Conservation (phyloP, 2,113 vertebrate genomes). For the Caretta caretta region DNA sequence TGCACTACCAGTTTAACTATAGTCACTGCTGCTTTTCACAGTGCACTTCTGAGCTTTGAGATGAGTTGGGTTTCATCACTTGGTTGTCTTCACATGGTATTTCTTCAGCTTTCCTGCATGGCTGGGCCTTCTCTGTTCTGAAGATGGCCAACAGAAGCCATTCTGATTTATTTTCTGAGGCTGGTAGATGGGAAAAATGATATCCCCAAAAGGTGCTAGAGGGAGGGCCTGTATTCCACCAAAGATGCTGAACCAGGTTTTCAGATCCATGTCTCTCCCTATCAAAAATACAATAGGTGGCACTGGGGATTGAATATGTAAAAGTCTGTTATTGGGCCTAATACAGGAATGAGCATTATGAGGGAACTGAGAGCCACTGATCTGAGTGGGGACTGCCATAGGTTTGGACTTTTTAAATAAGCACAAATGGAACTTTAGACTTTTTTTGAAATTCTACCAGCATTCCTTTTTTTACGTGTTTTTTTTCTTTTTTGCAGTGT, state of each 20-base stretch:
- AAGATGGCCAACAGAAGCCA: background rate
- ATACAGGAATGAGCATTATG: background rate
- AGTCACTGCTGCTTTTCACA: background rate
- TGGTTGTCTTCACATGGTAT: background rate
- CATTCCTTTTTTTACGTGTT: background rate
- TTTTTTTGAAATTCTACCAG: background rate
- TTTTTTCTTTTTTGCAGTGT: background rate
- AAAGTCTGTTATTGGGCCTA: background rate
- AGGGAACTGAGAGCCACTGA: background rate
- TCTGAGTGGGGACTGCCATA: background rate
- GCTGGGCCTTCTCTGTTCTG: background rate
- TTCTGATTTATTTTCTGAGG: background rate
- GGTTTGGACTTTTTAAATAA: background rate
- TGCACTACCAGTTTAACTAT: background rate
- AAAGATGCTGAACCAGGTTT: background rate
- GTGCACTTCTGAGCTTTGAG: background rate
- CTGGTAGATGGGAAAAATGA: background rate
- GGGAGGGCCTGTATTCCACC: background rate
- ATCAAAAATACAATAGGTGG: background rate
- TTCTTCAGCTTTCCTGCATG: background rate
- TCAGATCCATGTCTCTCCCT: background rate
- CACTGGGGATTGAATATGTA: background rate
- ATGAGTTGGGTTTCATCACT: background rate
- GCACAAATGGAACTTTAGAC: background rate
- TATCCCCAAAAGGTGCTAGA: background rate